Base-by-base conservation (phyloP, 2,797 vertebrate species). In the Leptoclinus maculatus region DNA sequence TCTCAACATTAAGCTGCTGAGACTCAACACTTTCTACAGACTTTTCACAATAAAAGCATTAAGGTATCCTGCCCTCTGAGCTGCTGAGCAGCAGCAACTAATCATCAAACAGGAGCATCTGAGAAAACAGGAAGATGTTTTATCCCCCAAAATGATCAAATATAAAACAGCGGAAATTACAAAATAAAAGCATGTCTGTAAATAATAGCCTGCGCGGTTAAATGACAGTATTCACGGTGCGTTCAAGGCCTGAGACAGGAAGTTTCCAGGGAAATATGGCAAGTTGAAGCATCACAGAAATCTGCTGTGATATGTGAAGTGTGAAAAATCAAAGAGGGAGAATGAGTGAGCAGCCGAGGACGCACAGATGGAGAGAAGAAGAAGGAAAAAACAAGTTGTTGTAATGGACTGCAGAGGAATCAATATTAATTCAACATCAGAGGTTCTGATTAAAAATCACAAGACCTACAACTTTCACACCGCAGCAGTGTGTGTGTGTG, bases 351-450 rank as follows among this genome's bases (percentile, higher is more conserved):
- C 29, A 29, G 29, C 29, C 29, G 3, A 67, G 62, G 47, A 56
- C 47, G 39, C 19, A 34, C 32, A 71, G 66, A 66, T 14, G n/a
- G 43, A 66, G 45, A 71, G 56, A 71, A 47, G 34, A 41, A 47
- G 62, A 54, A 19, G 29, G 39, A 17, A 3, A 59, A 29, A 47
- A 63, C 17, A 65, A 66, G 45, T 43, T 38, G 69, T 27, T 62
- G 59, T 64, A 34, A 72, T 10, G 38, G 45, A 76, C 69, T 74
- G 67, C 76, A 77, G 63, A 66, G 36, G 56, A 58, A 82, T 73
- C 79, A 16, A 85, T 82, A 62, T 77, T 82, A 63, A 86, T 78
- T 74, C 51, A 66, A 57, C 73, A 70, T 70, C 71, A 80, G 58
- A 82, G n/a, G 11, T 1, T 6, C 74, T 75, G 71, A 84, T 81